Conservation (phyloP, 2,797 vertebrate species). For the Sebastes hubbsi region DNA sequence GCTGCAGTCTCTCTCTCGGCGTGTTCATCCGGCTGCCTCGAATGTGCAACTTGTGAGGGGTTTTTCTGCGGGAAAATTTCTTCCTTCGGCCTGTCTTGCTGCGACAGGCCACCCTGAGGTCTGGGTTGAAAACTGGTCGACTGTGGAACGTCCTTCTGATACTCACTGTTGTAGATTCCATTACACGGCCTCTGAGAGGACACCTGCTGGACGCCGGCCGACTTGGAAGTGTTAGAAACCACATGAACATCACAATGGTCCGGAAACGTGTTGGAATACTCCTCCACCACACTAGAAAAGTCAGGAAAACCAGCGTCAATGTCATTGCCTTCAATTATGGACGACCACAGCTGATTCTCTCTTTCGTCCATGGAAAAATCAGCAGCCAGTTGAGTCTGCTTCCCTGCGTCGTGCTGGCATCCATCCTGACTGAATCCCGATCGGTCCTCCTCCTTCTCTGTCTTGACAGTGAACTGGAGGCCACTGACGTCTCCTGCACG, state of each 20-base stretch:
- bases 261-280: conserved; percentile 65
- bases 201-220: conserved; percentile 6
- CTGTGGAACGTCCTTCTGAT: conserved; percentile 57
- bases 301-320: conserved; percentile 73
- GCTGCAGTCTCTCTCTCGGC: conserved; percentile 7
- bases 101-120: conserved; percentile 11
- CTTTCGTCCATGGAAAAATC: conserved; percentile 73
- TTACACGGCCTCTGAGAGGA: conserved; percentile 66
- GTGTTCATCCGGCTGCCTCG: conserved; percentile 5
- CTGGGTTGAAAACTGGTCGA: conserved; percentile 59
- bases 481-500: conserved; percentile 35
- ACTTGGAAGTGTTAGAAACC: conserved; percentile 29
- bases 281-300: conserved; percentile 78
- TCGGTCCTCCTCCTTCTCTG: conserved; percentile 70
- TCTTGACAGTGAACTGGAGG: conserved; percentile 73
- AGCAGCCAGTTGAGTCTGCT: conserved; percentile 39
- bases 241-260: conserved; percentile 53
- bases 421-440: conserved; percentile 51
- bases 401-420: conserved; percentile 65
- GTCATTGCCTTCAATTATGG: conserved; percentile 74
- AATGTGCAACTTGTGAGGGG: not conserved
- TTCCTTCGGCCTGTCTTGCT: conserved; percentile 59
- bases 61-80: conserved; percentile 47
- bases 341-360: conserved; percentile 76
- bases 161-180: conserved; percentile 58